phyloP scores from a whole-genome alignment of 2,888 invertebrate genomes.

The Dynastes tityus region DNA sequence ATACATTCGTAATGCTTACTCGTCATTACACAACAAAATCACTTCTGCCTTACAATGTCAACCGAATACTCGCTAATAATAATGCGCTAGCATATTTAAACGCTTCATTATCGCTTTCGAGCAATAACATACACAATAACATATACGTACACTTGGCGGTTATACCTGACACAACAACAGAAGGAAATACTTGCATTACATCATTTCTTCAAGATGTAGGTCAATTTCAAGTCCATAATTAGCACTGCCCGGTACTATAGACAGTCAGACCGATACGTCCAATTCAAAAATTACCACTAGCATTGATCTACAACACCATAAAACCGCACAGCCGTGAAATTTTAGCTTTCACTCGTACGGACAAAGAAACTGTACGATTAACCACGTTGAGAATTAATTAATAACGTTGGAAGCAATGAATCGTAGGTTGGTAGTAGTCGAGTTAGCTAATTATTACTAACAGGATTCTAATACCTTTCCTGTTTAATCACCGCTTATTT shows the following conservation, averaged over 20 bases:
- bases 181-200: slow-evolving; percentile 5
- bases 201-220: neutral
- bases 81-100: too few relatives aligned
- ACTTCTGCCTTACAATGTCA: too few relatives aligned
- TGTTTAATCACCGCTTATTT: too few relatives aligned
- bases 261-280: neutral
- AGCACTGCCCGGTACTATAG: neutral
- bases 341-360: slow-evolving; percentile 6
- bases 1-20: too few relatives aligned
- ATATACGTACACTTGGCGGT: neutral
- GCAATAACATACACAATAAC: neutral
- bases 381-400: too few relatives aligned
- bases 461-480: too few relatives aligned
- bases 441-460: too few relatives aligned
- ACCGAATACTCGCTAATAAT: too few relatives aligned
- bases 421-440: too few relatives aligned
- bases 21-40: too few relatives aligned
- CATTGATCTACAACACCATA: slow-evolving; percentile 13
- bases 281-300: slow-evolving; percentile 1
- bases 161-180: neutral
- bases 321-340: slow-evolving; percentile 16
- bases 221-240: slow-evolving; percentile 27
- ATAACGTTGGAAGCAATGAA: too few relatives aligned
- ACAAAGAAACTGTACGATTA: neutral
- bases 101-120: too few relatives aligned